Evolutionary conservation across 2,113 vertebrate species (phyloP).

Genomic region (Lepus americanus): DNA sequence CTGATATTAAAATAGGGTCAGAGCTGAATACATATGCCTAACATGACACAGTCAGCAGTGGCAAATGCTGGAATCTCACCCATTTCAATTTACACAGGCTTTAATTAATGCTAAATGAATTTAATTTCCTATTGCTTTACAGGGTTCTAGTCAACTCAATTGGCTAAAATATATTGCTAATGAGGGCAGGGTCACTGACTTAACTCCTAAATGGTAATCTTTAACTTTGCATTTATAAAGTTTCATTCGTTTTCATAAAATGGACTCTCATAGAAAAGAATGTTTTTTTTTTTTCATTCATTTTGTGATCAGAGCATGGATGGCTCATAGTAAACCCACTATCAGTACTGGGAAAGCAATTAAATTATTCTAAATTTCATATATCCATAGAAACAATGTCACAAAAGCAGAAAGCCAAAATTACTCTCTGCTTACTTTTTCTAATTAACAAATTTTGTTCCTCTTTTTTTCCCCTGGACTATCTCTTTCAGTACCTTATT

Average conservation of each 20-base stretch:
- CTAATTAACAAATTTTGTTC: background rate
- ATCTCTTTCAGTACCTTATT: background rate
- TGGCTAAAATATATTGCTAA: background rate
- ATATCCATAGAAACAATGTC: background rate
- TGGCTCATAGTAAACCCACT: background rate
- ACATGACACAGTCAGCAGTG: background rate
- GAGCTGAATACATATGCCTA: background rate
- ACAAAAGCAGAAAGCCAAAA: background rate
- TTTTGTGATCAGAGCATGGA: background rate
- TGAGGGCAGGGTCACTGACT: constrained; percentile 24
- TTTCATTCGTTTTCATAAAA: constrained; percentile 3
- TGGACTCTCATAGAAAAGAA: background rate
- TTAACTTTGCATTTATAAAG: constrained; percentile 2
- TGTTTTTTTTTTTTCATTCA: background rate
- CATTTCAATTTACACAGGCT: background rate
- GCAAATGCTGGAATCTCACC: background rate
- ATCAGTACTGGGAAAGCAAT: background rate
- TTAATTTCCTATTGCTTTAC: constrained; percentile 67
- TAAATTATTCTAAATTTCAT: background rate
- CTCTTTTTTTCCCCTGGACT: background rate
- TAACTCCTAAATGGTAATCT: background rate
- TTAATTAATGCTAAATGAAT: constrained; percentile 59
- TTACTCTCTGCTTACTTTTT: background rate
- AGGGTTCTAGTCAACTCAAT: constrained; percentile 10
- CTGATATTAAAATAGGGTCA: background rate